Base-by-base conservation (phyloP, 2,113 vertebrate species). In the Vimba vimba region DNA sequence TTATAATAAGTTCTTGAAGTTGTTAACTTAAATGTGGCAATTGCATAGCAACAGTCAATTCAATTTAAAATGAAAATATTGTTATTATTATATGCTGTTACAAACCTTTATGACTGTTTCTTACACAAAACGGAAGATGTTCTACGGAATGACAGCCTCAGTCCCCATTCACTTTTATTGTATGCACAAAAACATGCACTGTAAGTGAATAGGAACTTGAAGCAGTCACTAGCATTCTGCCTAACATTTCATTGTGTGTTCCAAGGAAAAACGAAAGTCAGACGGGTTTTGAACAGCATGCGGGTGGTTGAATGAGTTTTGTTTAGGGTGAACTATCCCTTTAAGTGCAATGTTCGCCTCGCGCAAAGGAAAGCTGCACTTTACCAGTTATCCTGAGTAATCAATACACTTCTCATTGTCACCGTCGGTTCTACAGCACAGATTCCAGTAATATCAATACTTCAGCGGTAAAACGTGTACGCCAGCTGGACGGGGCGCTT, bases 391-490 rank as follows among this genome's bases (percentile, higher is more conserved):
- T 13, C n/a, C 39, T n/a, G 0, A 64, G 6, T 43, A 43, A 80
- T 80, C 78, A 21, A 80, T 64, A 66, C 33, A 39, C 25, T 15
- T 66, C 4, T 66, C 25, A 68, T 68, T 82, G 79, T 82, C n/a
- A 66, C 27, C 43, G 27, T 68, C 62, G 74, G 83, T 39, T 68
- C 23, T 66, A 66, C 79, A 55, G 27, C 57, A 43, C 59, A 81
- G 75, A 91, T 87, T 86, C 83, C 83, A 52, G 79, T 66, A 77
- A 85, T 86, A 80, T 88, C 76, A 83, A 82, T 81, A 73, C 43
- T 81, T 76, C 79, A 27, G 68, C 55, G 62, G 68, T 85, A 47
- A 85, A 75, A 47, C 74, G 50, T 86, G 79, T 47, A 68, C 66
- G 83, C 83, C 84, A 87, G 60, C 81, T 91, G 90, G 86, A 87